Evolutionary conservation across 2,113 vertebrate genomes (phyloP).

Genomic region (Rhea pennata): DNA sequence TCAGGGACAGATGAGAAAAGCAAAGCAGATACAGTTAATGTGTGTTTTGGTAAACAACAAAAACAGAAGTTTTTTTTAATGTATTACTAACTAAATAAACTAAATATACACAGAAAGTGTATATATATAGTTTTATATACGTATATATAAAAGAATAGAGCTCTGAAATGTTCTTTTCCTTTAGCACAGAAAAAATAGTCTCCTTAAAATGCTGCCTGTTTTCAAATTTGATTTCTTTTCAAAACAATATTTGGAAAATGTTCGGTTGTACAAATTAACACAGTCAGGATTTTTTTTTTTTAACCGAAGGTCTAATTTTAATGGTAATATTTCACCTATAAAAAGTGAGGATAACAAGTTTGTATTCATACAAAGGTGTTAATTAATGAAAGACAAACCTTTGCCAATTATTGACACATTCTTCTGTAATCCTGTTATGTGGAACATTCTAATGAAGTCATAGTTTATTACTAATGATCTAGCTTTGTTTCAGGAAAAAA

Average conservation of each 20-base stretch:
- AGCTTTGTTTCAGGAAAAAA: conserved; percentile 71
- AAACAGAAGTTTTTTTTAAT: neutral
- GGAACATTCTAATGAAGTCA: conserved; percentile 79
- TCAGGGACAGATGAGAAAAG: neutral
- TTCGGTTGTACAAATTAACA: conserved; percentile 76
- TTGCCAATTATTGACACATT: conserved; percentile 83
- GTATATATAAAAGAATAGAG: neutral
- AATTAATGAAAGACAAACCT: conserved; percentile 91
- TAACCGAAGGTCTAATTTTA: conserved; percentile 72
- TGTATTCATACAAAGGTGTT: conserved; percentile 87
- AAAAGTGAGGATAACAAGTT: conserved; percentile 81
- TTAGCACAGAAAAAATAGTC: neutral
- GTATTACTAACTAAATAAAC: neutral
- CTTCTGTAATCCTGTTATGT: conserved; percentile 82
- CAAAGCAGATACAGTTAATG: conserved; percentile 6
- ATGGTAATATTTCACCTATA: conserved; percentile 83
- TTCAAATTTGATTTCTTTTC: conserved; percentile 11
- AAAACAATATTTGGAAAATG: conserved; percentile 55
- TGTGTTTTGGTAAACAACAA: neutral
- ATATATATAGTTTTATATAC: neutral
- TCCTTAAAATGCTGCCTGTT: neutral
- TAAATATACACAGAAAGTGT: neutral
- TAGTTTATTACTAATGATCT: conserved; percentile 77
- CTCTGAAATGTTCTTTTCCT: neutral
- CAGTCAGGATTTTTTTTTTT: conserved; percentile 63